Evolutionary conservation across 2,113 vertebrate genomes (phyloP), one percentile per base, ranked within the genome.

Genomic region (Corythoichthys haematopterus): DNA sequence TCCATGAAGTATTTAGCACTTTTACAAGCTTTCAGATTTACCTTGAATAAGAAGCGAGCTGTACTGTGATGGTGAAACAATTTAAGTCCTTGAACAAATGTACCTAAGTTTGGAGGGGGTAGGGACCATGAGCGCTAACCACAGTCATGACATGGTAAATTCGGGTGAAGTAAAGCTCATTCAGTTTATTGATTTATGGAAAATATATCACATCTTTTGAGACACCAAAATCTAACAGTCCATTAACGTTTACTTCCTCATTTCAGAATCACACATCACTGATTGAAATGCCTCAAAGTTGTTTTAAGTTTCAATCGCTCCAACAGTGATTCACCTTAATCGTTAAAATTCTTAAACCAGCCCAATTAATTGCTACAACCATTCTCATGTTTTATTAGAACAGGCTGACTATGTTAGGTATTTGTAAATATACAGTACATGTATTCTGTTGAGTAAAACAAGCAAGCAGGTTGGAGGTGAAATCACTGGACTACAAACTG

Each of bases 161-260:
- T 16, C 55, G 69, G 61, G 62, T 78, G 75, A 76, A 83, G 76
- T 85, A 85, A 83, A 86, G 85, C 84, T 88, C 80, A 85, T 82
- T 87, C 81, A 86, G 74, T 90, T 89, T 89, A 90, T 90, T 90
- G 76, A 73, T 84, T 83, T 75, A 83, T 87, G 87, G 84, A 86
- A 89, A 91, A 88, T 88, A 90, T 85, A 85, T 86, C 82, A 91
- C 87, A 90, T 86, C 74, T 75, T 71, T 83, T 53, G 75, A 78
- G 72, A 84, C 70, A 82, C 76, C 75, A 83, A 64, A 75, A 77
- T 59, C 72, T 84, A 84, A 82, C 78, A 88, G 84, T 87, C 81
- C 71, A 71, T 77, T 46, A 79, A 64, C 64, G 64, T 72, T 78
- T 65, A 68, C 62, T 75, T 69, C 71, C 71, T 38, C 14, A 67